Evolutionary conservation across 1,140 invertebrate species (phyloP), one percentile per base, ranked within the genome.

Genomic region (Arctopsyche grandis): DNA sequence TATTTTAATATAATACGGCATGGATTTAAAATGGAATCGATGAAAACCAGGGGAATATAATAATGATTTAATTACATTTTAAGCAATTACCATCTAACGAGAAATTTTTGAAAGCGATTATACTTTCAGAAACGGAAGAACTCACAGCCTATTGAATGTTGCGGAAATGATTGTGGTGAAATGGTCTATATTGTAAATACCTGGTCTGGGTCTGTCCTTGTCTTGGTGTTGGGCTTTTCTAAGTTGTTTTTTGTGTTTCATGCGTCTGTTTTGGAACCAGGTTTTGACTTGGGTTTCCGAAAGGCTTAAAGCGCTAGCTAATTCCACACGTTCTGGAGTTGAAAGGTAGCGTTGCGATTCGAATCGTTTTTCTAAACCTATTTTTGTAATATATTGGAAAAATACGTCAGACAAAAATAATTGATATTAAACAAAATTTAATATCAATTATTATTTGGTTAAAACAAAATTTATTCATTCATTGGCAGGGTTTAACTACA

Each of bases 271-370:
- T 88, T 99, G 97, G 88, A 99, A 99, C 98, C 97, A 99, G 43
- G 97, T 98, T 90, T 98, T 99, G 60, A 98, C 97, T 88, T 99
- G 98, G 0, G 98, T 98, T 89, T 99, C 98, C 0, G 96, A 98
- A 1, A 99, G 90, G 83, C 96, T 96, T 12, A 99, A 89, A 0
- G 94, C 94, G 1, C 94, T 93, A 0, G 98, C 98, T 58, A 99
- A 87, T 84, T 99, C 97, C 7, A 99, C 95, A 66, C 98, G 88
- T 85, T 99, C 98, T 0, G 98, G 97, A 0, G 98, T 99, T 7
- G 97, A 98, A 12, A 99, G 90, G 88, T 99, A 99, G 75, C 98
- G 92, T 85, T 99, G 98, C 0, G 93, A 93, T 84, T 99, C 97
- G 85, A 99, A 99, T 38, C 97, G 91, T 84, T 98, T 97, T 86